phyloP scores from a whole-genome alignment of 2,888 invertebrate species.

The Orthonevra nobilis region DNA sequence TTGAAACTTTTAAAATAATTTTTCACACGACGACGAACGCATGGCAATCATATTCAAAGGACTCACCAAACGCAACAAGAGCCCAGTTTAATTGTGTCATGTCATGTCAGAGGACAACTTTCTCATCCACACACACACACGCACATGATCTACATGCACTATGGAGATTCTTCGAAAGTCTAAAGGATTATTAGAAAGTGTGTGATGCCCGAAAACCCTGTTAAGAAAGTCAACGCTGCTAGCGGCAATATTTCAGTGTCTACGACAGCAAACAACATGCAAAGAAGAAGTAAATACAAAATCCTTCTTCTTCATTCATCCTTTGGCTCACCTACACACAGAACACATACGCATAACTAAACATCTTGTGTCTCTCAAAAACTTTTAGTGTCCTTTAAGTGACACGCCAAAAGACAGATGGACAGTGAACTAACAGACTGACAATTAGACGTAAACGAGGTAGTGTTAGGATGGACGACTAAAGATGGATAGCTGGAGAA shows the following conservation, averaged over 20 bases:
- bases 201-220: constrained; percentile 59
- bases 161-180: constrained; percentile 39
- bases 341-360: constrained; percentile 30
- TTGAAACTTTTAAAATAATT: too few relatives aligned
- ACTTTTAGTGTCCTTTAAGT: constrained; percentile 69
- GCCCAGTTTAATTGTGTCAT: constrained; percentile 58
- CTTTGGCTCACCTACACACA: constrained; percentile 8
- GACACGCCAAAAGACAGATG: constrained; percentile 71
- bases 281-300: constrained; percentile 40
- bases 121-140: neutral
- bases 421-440: constrained; percentile 69
- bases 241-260: constrained; percentile 42
- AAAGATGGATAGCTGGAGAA: constrained; percentile 52
- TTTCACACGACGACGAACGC: too few relatives aligned
- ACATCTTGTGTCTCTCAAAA: constrained; percentile 45
- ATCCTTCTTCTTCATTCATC: neutral
- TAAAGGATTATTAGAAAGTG: constrained; percentile 56
- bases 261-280: too few relatives aligned
- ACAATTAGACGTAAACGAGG: constrained; percentile 63
- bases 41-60: constrained; percentile 52
- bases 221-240: constrained; percentile 60
- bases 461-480: constrained; percentile 22
- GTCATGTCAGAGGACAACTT: constrained; percentile 34
- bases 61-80: constrained; percentile 50
- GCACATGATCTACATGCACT: constrained; percentile 18